Base-by-base conservation (phyloP, 1,140 invertebrate genomes). In the Saccostrea cuccullata region DNA sequence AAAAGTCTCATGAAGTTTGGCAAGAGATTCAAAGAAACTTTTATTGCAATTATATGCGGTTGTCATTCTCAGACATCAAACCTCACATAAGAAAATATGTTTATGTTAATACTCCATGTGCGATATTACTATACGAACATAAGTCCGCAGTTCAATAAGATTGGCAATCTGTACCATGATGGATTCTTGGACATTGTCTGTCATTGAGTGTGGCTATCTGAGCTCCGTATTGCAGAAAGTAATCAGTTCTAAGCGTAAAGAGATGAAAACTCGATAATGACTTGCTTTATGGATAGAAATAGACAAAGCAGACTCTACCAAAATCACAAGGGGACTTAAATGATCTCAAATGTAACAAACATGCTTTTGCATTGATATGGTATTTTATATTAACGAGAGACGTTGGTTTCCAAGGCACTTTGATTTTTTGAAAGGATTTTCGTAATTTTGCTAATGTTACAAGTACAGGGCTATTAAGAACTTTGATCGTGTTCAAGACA, bases 201-300 rank as follows among this genome's bases (percentile, higher is more conserved):
- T 36, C 70, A 77, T 30, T 77, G 70, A 77, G 70, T 77, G 9
- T 77, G 60, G 70, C 13, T 77, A 77, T 77, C 26, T 77, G 70
- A 77, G 70, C 70, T 77, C 70, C 23, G 23, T 77, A 36, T 77
- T 77, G 70, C 70, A 77, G 70, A 36, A 30, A 77, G 30, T 77
- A 77, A 77, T 77, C 70, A 77, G 70, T 77, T 77, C 70, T 77
- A 36, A 77, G 70, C 70, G 70, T 77, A 77, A 77, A 77, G 70
- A 77, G 70, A 77, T 77, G 70, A 77, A 77, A 30, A 77, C 70
- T 36, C 30, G 70, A 77, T 77, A 77, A 77, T 77, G 70, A 77
- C 26, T 77, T 26, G 70, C 70, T 77, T 77, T 77, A 36, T 77
- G 70, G 70, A 36, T 77, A 26, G 70, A 77, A 77, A 77, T 77